Conservation (phyloP, 2,888 invertebrate genomes). For the Microplitis deprimator region DNA sequence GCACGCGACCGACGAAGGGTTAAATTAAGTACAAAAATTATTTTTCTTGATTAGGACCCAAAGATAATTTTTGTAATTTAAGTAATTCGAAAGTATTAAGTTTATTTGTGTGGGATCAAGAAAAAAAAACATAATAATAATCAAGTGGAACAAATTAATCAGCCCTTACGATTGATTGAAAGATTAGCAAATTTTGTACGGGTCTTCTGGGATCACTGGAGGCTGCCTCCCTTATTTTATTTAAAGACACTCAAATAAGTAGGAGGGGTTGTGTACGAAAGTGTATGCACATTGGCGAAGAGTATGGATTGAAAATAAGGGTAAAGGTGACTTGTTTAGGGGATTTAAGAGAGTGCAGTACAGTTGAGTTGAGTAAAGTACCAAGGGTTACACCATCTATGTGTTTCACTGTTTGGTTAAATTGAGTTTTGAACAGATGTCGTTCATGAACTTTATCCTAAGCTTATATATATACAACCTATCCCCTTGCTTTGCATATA, state of each 20-base stretch:
- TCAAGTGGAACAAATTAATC: conserved; percentile 32
- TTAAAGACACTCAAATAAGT: background rate
- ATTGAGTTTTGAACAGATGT: conserved; percentile 38
- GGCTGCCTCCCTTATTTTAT: background rate
- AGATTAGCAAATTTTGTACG: conserved; percentile 29
- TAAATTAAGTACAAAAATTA: too few species aligned
- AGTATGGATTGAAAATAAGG: background rate
- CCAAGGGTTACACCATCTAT: conserved; percentile 12
- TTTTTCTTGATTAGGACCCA: too few species aligned
- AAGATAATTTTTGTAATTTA: background rate
- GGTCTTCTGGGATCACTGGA: background rate
- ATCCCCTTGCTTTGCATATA: background rate
- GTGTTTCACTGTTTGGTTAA: conserved; percentile 25
- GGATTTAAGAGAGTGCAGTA: background rate
- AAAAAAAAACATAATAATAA: conserved; percentile 3
- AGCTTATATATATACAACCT: background rate
- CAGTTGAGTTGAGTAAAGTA: conserved; percentile 6
- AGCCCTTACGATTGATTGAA: conserved; percentile 30
- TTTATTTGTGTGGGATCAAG: background rate
- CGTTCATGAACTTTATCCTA: conserved; percentile 10
- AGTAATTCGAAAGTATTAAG: background rate
- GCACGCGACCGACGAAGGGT: too few species aligned
- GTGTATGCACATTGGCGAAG: background rate
- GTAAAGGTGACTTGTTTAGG: conserved; percentile 4
- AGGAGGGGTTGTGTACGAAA: background rate